These are phyloP conservation scores for Agonum fuliginosum DNA, from an alignment of 2,888 invertebrate species.

Conservation along the genomic window DNA sequence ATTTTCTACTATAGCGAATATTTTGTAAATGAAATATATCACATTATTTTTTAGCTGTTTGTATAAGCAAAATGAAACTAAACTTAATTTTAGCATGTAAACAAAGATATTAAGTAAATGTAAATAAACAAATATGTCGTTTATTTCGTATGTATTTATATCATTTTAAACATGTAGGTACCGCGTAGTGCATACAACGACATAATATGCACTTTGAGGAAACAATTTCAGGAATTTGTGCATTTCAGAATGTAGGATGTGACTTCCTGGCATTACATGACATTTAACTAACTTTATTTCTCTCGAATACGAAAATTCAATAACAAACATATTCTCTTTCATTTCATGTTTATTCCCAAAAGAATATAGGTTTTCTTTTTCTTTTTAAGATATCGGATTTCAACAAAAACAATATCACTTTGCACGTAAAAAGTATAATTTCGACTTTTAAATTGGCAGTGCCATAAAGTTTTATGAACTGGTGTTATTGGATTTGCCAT, in stretches of 20 bases:
- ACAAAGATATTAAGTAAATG: background rate
- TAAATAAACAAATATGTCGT: constrained; percentile 13
- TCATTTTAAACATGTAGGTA: constrained; percentile 10
- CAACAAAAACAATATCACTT: background rate
- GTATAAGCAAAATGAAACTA: background rate
- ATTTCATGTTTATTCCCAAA: no score
- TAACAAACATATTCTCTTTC: no score
- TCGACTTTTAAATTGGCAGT: background rate
- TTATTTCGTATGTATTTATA: background rate
- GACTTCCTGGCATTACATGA: background rate
- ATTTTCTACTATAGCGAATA: no score
- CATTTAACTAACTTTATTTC: no score
- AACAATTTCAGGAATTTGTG: constrained; percentile 23
- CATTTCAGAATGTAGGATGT: background rate
- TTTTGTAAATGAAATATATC: no score
- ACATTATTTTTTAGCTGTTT: no score
- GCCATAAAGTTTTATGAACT: constrained; percentile 4
- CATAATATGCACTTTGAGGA: background rate
- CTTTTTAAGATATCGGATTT: background rate
- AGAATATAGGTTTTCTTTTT: background rate
- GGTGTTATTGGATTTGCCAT: background rate
- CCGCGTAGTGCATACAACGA: background rate
- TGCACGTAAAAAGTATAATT: background rate
- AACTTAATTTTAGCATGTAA: background rate
- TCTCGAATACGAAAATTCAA: no score